Conservation (phyloP, 2,113 vertebrate species). For the Halichoeres trimaculatus region DNA sequence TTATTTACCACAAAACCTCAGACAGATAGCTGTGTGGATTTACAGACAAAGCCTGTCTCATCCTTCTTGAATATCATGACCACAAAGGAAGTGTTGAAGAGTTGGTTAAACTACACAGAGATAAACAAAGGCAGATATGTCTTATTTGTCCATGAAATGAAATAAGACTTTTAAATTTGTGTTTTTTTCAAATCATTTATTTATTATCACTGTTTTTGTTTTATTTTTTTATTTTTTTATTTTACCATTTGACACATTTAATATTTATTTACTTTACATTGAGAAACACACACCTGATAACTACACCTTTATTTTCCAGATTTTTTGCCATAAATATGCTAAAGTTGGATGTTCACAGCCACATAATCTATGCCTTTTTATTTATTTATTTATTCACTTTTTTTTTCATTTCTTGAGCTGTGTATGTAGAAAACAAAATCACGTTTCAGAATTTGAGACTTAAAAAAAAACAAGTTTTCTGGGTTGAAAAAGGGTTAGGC, state of each 20-base stretch:
- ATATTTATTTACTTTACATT: background rate
- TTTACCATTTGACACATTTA: background rate
- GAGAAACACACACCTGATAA: background rate
- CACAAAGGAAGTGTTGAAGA: background rate
- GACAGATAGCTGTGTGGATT: too few species aligned
- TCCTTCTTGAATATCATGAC: too few species aligned
- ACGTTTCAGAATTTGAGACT: constrained; percentile 10
- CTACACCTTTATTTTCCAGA: too few species aligned
- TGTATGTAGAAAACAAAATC: constrained; percentile 7
- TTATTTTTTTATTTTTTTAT: too few species aligned
- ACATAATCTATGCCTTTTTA: background rate
- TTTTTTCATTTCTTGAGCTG: too few species aligned
- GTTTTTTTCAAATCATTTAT: background rate
- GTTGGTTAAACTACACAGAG: background rate
- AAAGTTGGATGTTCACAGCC: background rate
- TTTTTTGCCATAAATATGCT: too few species aligned
- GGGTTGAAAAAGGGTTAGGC: constrained; percentile 46
- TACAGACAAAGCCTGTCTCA: too few species aligned
- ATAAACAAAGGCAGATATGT: background rate
- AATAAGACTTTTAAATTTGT: background rate
- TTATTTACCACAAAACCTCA: background rate
- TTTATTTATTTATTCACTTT: background rate
- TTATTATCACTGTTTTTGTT: too few species aligned
- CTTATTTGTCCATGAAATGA: background rate
- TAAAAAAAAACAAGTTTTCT: constrained; percentile 28